These are phyloP conservation scores for Eonycteris spelaea DNA, from an alignment of 2,113 vertebrate genomes.

Conservation along the genomic window DNA sequence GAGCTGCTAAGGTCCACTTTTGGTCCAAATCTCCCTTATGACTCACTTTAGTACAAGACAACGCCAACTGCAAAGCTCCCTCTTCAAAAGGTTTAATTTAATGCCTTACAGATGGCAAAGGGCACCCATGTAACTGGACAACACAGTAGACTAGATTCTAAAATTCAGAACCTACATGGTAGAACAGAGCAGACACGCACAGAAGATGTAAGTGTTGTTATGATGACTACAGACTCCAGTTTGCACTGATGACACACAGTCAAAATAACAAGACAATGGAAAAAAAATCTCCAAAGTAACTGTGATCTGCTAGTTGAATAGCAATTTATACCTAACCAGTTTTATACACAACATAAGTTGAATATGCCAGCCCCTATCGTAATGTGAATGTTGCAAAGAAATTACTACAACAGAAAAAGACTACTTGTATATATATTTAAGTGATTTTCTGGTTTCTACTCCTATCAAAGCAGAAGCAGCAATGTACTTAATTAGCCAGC, in stretches of 20 bases:
- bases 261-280: background rate
- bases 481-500: background rate
- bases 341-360: background rate
- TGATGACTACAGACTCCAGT: background rate
- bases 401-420: background rate
- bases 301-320: background rate
- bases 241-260: background rate
- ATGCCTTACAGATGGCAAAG: background rate
- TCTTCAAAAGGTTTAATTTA: slow-evolving; percentile 9
- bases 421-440: background rate
- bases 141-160: background rate
- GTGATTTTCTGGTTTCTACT: background rate
- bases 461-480: background rate
- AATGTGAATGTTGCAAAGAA: background rate
- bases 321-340: background rate
- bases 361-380: background rate
- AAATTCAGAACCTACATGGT: background rate
- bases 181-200: background rate
- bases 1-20: background rate
- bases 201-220: background rate
- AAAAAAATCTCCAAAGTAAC: background rate
- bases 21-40: background rate
- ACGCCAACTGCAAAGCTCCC: background rate
- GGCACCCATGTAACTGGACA: background rate
- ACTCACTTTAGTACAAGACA: background rate